Evolutionary conservation across 2,888 invertebrate species (phyloP), one percentile per base, ranked within the genome.

Genomic region (Hydropsyche betteni): DNA sequence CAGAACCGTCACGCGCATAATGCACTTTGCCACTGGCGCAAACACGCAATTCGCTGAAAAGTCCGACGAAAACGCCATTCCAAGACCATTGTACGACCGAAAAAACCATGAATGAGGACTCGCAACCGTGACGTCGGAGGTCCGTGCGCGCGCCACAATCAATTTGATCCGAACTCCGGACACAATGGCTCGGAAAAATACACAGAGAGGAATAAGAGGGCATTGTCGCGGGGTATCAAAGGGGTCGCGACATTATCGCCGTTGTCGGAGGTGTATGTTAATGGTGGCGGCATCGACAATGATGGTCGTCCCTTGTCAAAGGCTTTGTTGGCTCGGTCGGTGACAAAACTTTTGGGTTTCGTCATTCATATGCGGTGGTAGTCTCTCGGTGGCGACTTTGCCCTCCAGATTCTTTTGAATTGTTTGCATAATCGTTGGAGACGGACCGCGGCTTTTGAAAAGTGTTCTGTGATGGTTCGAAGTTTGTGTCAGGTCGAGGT

Each of bases 381-480:
- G 74, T 74, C 24, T 14, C 24, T 16, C 16, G 44, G 68, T 51
- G 71, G 55, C 55, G 70, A 68, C 76, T 70, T 44, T 44, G 44
- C 44, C 44, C 44, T 44, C 44, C 1, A 6, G 44, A 2, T 44
- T 10, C 44, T 44, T 44, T 44, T 44, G 74, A 77, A 24, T 53
- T 68, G 71, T 78, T 78, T 75, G 69, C 78, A 78, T 78, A 78
- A 78, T 78, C 75, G 76, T 44, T 69, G 76, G 75, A 34, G 70
- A 70, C 36, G 52, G 53, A 14, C 53, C 33, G 72, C 51, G 76
- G 71, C 10, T 8, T 44, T 44, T 10, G 10, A 44, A 10, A 44
- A 1, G 44, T 44, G 10, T 44, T 44, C 44, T 24, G 24, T 24
- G 24, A 24, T 2, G 44, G 44, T 44, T 44, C 44, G 4, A 44